Base-by-base conservation (phyloP, 2,113 vertebrate genomes). In the Chaetodon trifascialis region DNA sequence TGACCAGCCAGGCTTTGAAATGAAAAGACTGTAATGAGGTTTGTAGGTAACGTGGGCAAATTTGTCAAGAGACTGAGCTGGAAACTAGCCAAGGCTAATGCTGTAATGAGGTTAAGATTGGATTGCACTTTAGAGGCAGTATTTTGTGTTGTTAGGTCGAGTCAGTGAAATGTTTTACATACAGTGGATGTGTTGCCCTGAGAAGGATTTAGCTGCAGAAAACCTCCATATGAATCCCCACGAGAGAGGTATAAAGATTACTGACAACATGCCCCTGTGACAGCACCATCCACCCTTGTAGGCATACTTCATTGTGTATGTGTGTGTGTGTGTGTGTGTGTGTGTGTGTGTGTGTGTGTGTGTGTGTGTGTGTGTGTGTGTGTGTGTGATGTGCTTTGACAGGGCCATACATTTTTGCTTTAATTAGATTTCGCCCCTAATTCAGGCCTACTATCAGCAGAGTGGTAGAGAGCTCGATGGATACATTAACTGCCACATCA, bases 341-440 rank as follows among this genome's bases (percentile, higher is more conserved):
- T 79, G 71, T 67, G 71, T 42, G n/a, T 70, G 52, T 55, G 70
- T 71, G 71, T 51, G 30, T 65, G 52, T 62, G 65, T 76, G 49
- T 76, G 79, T 82, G 66, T 36, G 44, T 70, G 52, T 46, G 52
- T 44, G 51, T 62, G 54, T 52, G 76, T 69, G 59, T 42, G 59
- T 82, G 17, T 70, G 19, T 55, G 79, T 55, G 71, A 80, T 62
- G 34, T 67, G 67, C 81, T 86, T 23, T 84, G 89, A 92, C 90
- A 79, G 71, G 80, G 40, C 66, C 87, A 90, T 91, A 86, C 42
- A 92, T 93, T 83, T 89, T 59, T 60, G 46, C 75, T 90, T 85
- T 91, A 90, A 93, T 93, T 90, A 79, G 56, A 91, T 88, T 92
- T 82, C 51, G 49, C 71, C 80, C 81, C 84, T 86, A 36, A 87